Evolutionary conservation across 1,140 invertebrate genomes (phyloP).

Genomic region (Semibalanus balanoides): DNA sequence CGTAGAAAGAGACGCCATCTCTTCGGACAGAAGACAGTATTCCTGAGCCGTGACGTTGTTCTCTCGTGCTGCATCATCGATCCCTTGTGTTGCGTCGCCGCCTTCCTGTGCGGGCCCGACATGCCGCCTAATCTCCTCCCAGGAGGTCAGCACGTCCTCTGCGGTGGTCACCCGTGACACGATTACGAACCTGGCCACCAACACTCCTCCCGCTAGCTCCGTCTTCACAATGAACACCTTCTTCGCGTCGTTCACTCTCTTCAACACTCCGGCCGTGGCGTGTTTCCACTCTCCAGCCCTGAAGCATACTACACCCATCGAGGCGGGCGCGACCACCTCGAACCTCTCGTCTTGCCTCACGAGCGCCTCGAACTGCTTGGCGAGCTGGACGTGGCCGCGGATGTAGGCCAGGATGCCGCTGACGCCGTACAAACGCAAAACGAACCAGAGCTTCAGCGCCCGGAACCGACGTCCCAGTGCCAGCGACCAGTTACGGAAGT

Average conservation of each 20-base stretch:
- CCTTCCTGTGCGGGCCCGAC: neutral
- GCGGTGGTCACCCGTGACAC: conserved; percentile 11
- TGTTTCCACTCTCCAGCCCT: conserved; percentile 76
- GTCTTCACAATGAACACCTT: conserved; percentile 89
- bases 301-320: conserved; percentile 66
- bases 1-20: too few species aligned
- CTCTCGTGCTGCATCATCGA: too few species aligned
- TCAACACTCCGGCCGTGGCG: conserved; percentile 68
- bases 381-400: conserved; percentile 46
- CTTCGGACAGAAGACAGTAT: too few species aligned
- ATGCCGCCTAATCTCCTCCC: conserved; percentile 7
- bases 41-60: too few species aligned
- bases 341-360: conserved; percentile 60
- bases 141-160: conserved; percentile 11
- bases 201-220: conserved; percentile 46
- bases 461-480: conserved; percentile 29
- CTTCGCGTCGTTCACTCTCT: conserved; percentile 74
- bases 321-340: conserved; percentile 72
- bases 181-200: conserved; percentile 14
- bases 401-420: conserved; percentile 76
- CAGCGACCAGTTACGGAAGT: conserved; percentile 78
- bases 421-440: conserved; percentile 72
- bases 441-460: conserved; percentile 85
- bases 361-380: conserved; percentile 64
- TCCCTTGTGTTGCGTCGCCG: too few species aligned